These are phyloP conservation scores for Diorhabda sublineata DNA, from an alignment of 1,140 invertebrate species.

Conservation along the genomic window DNA sequence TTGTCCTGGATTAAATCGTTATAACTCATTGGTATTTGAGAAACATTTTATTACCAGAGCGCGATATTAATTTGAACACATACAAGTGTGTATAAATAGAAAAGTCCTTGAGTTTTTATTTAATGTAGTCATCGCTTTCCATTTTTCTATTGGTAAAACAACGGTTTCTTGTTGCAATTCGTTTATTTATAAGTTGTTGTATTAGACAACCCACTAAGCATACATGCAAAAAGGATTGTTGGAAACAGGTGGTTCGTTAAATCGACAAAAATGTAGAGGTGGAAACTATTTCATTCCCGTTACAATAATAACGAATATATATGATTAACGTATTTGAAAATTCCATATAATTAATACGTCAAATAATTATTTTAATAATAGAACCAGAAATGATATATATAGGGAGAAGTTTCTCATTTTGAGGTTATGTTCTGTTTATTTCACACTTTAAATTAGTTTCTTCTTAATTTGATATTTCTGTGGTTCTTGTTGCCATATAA, in stretches of 20 bases:
- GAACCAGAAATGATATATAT: too few species aligned
- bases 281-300: too few species aligned
- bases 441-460: too few species aligned
- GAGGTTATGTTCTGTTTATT: too few species aligned
- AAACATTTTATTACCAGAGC: slow-evolving; percentile 4
- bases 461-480: too few species aligned
- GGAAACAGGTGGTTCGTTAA: not conserved
- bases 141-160: not conserved
- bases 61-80: not conserved
- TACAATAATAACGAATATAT: too few species aligned
- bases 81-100: slow-evolving; percentile 14
- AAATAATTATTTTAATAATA: too few species aligned
- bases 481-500: too few species aligned
- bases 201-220: not conserved
- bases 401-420: too few species aligned
- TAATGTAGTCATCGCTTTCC: slow-evolving; percentile 7
- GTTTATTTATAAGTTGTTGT: not conserved
- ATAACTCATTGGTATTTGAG: slow-evolving; percentile 10
- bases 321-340: too few species aligned
- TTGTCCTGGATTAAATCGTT: slow-evolving; percentile 6
- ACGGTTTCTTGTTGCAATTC: not conserved
- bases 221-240: not conserved
- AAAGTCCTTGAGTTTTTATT: slow-evolving; percentile 14
- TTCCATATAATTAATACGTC: too few species aligned
- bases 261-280: not conserved